Percentiles rank a stretch among this genome's conserved stretches.
phyloP scores from a whole-genome alignment of 2,888 invertebrate genomes.

The Oxytorus armatus region DNA sequence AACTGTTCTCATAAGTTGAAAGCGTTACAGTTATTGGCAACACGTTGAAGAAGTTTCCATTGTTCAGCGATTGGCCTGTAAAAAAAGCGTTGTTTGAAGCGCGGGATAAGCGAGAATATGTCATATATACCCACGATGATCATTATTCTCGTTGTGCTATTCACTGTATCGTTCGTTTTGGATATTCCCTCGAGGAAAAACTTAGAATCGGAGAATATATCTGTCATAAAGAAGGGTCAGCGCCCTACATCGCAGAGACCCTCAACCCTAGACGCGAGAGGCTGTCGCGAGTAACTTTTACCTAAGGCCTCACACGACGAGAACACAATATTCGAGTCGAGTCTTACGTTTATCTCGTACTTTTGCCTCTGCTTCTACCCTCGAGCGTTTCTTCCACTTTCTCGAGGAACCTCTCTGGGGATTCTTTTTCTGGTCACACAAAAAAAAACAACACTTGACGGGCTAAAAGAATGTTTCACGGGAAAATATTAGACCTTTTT shows the following conservation, averaged over 20 bases:
- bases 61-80: constrained; percentile 21
- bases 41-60: constrained; percentile 14
- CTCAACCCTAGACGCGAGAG: constrained; percentile 57
- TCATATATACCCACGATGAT: constrained; percentile 6
- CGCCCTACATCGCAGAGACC: constrained; percentile 42
- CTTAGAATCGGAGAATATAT: constrained; percentile 22
- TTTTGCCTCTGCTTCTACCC: constrained; percentile 14
- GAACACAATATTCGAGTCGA: constrained; percentile 52
- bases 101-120: constrained; percentile 12
- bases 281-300: constrained; percentile 30
- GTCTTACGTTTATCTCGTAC: constrained; percentile 61
- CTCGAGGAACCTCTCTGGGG: constrained; percentile 43
- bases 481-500: constrained; percentile 2
- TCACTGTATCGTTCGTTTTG: constrained; percentile 19
- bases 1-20: background rate
- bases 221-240: constrained; percentile 50
- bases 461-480: constrained; percentile 31
- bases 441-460: constrained; percentile 22
- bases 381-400: constrained; percentile 46
- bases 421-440: constrained; percentile 45
- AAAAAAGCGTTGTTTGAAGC: constrained; percentile 1
- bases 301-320: constrained; percentile 36
- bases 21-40: constrained; percentile 27
- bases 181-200: constrained; percentile 44
- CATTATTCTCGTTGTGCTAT: constrained; percentile 3